Evolutionary conservation across 2,797 vertebrate genomes (phyloP).

Genomic region (Apogon talboti): DNA sequence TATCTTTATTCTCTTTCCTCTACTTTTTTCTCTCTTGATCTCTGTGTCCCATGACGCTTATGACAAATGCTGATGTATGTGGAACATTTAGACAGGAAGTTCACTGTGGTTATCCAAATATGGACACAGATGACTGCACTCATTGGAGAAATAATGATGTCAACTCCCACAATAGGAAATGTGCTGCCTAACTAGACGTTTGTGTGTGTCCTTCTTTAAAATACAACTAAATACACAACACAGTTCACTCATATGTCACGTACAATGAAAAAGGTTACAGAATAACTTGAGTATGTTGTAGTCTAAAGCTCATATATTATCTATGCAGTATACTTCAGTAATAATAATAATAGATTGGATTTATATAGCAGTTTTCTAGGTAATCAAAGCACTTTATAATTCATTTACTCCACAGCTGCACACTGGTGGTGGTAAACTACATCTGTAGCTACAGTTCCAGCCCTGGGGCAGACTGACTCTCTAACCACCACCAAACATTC

Average conservation of each 20-base stretch:
- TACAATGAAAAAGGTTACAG: no score
- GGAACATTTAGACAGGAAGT: conserved; percentile 49
- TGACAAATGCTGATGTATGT: conserved; percentile 61
- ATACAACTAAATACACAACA: no score
- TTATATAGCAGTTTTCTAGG: no score
- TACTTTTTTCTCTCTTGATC: conserved; percentile 13
- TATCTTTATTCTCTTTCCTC: conserved; percentile 1
- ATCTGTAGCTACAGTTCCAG: no score
- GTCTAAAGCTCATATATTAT: neutral
- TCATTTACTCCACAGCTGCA: no score
- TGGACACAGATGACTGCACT: conserved; percentile 40
- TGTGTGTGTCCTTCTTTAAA: conserved; percentile 19
- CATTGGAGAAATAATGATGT: conserved; percentile 59
- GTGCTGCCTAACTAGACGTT: conserved; percentile 41
- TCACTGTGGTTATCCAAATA: conserved; percentile 41
- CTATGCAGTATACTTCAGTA: neutral
- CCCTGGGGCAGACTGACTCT: no score
- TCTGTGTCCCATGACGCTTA: conserved; percentile 33
- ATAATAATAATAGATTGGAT: neutral
- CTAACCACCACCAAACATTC: no score
- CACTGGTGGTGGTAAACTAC: no score
- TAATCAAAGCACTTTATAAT: no score
- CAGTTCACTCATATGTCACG: no score
- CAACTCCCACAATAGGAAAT: conserved; percentile 59
- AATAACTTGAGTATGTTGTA: no score